Percentiles rank a stretch among this genome's conserved stretches.
phyloP scores from a whole-genome alignment of 2,113 vertebrate species.

The Ramphastos sulfuratus region DNA sequence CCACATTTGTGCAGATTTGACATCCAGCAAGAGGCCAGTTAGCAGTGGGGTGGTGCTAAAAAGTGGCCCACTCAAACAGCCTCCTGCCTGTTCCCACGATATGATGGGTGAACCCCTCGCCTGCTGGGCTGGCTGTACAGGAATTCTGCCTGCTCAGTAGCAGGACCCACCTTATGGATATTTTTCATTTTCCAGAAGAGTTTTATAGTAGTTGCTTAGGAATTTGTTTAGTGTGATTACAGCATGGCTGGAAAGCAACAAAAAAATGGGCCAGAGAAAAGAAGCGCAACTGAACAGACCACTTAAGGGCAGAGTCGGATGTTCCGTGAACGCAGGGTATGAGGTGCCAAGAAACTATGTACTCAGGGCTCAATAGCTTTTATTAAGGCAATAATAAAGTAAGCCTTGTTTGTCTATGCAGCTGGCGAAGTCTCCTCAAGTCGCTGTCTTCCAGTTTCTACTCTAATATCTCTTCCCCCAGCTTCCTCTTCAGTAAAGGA shows the following conservation, averaged over 20 bases:
- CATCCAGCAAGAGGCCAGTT: background rate
- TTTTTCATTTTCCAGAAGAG: background rate
- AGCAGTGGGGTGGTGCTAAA: background rate
- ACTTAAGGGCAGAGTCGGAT: slow-evolving; percentile 71
- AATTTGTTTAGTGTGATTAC: slow-evolving; percentile 3
- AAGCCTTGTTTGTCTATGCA: slow-evolving; percentile 80
- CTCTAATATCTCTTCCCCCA: slow-evolving; percentile 58
- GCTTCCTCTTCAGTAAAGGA: slow-evolving; percentile 24
- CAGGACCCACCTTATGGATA: background rate
- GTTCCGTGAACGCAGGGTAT: slow-evolving; percentile 24
- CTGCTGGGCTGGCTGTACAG: background rate
- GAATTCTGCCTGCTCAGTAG: background rate
- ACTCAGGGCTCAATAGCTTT: slow-evolving; percentile 75
- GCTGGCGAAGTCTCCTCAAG: slow-evolving; percentile 75
- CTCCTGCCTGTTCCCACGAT: background rate
- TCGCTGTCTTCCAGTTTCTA: slow-evolving; percentile 65
- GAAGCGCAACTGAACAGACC: slow-evolving; percentile 67
- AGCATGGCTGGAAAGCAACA: slow-evolving; percentile 34
- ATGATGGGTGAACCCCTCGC: background rate
- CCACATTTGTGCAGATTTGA: background rate
- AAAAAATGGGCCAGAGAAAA: slow-evolving; percentile 51
- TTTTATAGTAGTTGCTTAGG: background rate
- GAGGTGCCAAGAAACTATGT: slow-evolving; percentile 74
- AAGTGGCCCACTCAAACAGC: background rate
- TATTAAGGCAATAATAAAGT: slow-evolving; percentile 82